Evolutionary conservation across 2,113 vertebrate species (phyloP).

Genomic region (Rhinopomastus cyanomelas): DNA sequence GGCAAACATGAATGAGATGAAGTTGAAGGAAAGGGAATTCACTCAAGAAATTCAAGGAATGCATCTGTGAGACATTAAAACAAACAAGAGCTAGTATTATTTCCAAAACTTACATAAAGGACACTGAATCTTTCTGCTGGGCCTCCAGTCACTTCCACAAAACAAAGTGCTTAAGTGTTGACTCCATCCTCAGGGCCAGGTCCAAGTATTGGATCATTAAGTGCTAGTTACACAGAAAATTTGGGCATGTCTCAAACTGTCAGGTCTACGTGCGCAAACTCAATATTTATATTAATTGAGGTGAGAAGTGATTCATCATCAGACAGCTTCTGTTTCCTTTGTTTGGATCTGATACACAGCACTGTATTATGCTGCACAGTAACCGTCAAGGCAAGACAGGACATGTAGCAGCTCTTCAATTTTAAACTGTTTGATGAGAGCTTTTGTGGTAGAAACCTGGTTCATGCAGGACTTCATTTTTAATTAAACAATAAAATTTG

Average conservation of each 20-base stretch:
- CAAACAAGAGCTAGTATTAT: accelerated
- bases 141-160: not conserved
- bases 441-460: not conserved
- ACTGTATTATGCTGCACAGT: conserved; percentile 39
- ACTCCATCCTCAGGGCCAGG: conserved; percentile 1
- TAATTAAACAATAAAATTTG: not conserved
- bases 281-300: conserved; percentile 53
- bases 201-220: conserved; percentile 38
- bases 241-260: conserved; percentile 59
- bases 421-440: not conserved
- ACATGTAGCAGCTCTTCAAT: not conserved
- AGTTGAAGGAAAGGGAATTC: not conserved
- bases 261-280: conserved; percentile 48
- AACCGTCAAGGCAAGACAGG: conserved; percentile 37
- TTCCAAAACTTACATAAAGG: not conserved
- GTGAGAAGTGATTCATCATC: conserved; percentile 60
- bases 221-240: conserved; percentile 34
- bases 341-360: conserved; percentile 54
- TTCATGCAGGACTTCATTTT: not conserved
- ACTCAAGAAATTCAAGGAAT: not conserved
- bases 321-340: conserved; percentile 43
- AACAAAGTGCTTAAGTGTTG: conserved; percentile 35
- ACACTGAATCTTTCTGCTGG: not conserved
- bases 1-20: accelerated
- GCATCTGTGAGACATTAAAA: not conserved